These are phyloP conservation scores for Trichogramma dendrolimi DNA, from an alignment of 2,888 invertebrate species.

Conservation along the genomic window DNA sequence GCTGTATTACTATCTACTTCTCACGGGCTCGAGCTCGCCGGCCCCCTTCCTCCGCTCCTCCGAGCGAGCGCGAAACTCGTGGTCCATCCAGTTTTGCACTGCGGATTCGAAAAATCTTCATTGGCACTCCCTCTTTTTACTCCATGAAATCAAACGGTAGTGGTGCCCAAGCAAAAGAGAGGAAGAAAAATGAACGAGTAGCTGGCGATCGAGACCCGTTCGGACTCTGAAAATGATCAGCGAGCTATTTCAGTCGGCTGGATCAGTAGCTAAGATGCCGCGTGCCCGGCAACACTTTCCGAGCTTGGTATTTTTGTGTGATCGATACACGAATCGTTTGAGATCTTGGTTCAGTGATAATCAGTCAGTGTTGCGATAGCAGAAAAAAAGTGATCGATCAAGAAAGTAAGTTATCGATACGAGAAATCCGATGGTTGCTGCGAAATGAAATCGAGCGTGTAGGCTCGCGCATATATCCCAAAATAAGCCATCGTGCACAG, in stretches of 20 bases:
- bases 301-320: background rate
- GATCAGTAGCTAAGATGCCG: constrained; percentile 46
- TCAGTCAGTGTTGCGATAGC: no score
- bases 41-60: background rate
- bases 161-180: background rate
- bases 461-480: no score
- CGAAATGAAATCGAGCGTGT: no score
- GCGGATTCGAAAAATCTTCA: constrained; percentile 16
- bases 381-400: no score
- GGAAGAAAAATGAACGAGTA: constrained; percentile 9
- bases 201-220: constrained; percentile 6
- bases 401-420: no score
- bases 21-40: no score
- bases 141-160: background rate
- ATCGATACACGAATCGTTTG: no score
- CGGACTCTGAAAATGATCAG: constrained; percentile 5
- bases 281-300: constrained; percentile 40
- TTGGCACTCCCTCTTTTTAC: background rate
- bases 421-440: no score
- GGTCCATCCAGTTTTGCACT: constrained; percentile 12
- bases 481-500: no score
- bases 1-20: no score
- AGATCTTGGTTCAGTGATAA: no score
- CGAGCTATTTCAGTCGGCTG: constrained; percentile 29
- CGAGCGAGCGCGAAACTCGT: no score